Evolutionary conservation across 2,888 invertebrate species (phyloP).

Genomic region (Crioceris asparagi): DNA sequence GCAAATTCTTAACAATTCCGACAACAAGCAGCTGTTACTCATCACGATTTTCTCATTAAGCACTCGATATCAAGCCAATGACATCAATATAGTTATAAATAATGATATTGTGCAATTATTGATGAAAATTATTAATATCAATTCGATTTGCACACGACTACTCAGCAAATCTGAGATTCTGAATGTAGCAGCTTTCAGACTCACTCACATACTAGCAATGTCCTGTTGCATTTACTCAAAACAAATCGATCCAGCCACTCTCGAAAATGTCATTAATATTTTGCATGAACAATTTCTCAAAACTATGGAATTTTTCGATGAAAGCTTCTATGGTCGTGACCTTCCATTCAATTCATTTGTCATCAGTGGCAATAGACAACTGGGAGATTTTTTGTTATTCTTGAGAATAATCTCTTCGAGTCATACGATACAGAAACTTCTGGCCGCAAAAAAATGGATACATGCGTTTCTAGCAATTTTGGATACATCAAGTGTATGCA

Average conservation of each 20-base stretch:
- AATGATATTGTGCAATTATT: slow-evolving; percentile 43
- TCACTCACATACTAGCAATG: slow-evolving; percentile 46
- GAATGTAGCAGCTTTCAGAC: slow-evolving; percentile 41
- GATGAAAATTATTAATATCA: slow-evolving; percentile 28
- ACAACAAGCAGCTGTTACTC: slow-evolving; percentile 38
- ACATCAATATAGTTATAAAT: slow-evolving; percentile 46
- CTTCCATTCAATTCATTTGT: no score
- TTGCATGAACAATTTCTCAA: slow-evolving; percentile 41
- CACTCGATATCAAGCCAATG: slow-evolving; percentile 44
- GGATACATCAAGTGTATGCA: slow-evolving; percentile 25
- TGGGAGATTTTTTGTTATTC: slow-evolving; percentile 48
- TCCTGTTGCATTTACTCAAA: slow-evolving; percentile 44
- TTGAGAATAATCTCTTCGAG: slow-evolving; percentile 43
- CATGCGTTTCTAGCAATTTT: slow-evolving; percentile 39
- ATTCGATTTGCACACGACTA: slow-evolving; percentile 10
- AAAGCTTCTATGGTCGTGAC: slow-evolving; percentile 18
- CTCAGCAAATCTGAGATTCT: slow-evolving; percentile 31
- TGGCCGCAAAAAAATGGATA: slow-evolving; percentile 44
- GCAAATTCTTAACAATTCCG: slow-evolving; percentile 23
- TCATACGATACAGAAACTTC: slow-evolving; percentile 36
- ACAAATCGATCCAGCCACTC: slow-evolving; percentile 38
- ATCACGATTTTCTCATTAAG: slow-evolving; percentile 46
- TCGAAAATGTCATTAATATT: slow-evolving; percentile 43
- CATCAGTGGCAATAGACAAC: slow-evolving; percentile 30
- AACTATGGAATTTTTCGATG: slow-evolving; percentile 21